Evolutionary conservation across 2,888 invertebrate genomes (phyloP).

Genomic region (Pterostichus niger): DNA sequence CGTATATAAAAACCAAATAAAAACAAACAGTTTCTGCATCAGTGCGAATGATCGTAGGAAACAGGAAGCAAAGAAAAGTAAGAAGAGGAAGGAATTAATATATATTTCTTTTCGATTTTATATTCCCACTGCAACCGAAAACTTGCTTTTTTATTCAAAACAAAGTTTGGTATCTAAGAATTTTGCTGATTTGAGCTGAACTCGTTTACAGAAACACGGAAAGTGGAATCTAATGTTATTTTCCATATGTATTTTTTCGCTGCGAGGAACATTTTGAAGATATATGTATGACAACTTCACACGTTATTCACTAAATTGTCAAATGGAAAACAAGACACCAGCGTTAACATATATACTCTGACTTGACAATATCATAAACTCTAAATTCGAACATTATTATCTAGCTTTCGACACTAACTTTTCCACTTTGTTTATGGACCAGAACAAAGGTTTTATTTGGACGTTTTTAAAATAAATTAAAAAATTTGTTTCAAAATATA

Average conservation of each 20-base stretch:
- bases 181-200: conserved; percentile 15
- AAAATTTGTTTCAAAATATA: no score
- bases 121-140: background rate
- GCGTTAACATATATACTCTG: background rate
- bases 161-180: conserved; percentile 22
- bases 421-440: no score
- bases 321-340: background rate
- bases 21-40: conserved; percentile 5
- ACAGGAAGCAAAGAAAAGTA: conserved; percentile 18
- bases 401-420: background rate
- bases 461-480: no score
- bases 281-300: conserved; percentile 13
- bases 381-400: background rate
- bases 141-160: conserved; percentile 28
- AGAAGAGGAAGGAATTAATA: conserved; percentile 2
- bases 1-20: background rate
- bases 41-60: background rate
- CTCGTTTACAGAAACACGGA: conserved; percentile 11
- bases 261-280: conserved; percentile 12
- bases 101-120: conserved; percentile 9
- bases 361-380: background rate
- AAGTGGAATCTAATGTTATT: conserved; percentile 26
- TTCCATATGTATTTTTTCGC: conserved; percentile 27
- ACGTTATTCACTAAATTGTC: conserved; percentile 22
- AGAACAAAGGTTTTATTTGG: no score